Base-by-base conservation (phyloP, 2,797 vertebrate genomes). In the Sarcophilus harrisii region DNA sequence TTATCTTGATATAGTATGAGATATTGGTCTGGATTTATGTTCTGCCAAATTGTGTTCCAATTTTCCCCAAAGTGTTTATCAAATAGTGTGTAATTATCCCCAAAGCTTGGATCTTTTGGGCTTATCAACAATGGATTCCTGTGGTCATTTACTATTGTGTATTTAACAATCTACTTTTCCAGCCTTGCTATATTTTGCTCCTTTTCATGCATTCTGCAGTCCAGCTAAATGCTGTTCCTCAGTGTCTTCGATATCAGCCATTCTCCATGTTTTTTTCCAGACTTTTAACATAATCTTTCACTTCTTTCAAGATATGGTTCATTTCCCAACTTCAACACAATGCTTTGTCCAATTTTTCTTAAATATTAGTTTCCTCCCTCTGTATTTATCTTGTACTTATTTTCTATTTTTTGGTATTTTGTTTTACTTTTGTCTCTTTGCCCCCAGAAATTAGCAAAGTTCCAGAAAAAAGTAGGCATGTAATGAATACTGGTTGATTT, bases 391-490 rank as follows among this genome's bases (percentile, higher is more conserved):
- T 38, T 38, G 16, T 24, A 87, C 10, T 87, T 45, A 27, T 8
- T 10, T 87, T 87, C 18, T 45, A 5, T 45, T 45, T 45, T 45
- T 87, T n/a, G 89, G 14, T 10, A 91, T 93, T 90, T 58, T 91
- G 55, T 10, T 59, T 91, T 55, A 3, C 9, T 73, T 73, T 73
- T 38, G n/a, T 38, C n/a, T 5, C 90, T 62, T 27, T 9, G 62
- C 54, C 59, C 24, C 93, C 32, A 91, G 91, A 8, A 91, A 89
- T 81, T 60, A 55, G 94, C 29, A 91, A 93, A 94, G 13, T 4
- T 0, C 3, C 90, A 90, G 11, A 32, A 57, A 58, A 93, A 91
- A 93, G 52, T 28, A 81, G 5, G 18, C 8, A 29, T 12, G 49
- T 52, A 32, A 32, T 5, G 57, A 95, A 91, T 93, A 89, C 30